These are phyloP conservation scores for Apantesis nais DNA, from an alignment of 2,888 invertebrate species.

Conservation along the genomic window DNA sequence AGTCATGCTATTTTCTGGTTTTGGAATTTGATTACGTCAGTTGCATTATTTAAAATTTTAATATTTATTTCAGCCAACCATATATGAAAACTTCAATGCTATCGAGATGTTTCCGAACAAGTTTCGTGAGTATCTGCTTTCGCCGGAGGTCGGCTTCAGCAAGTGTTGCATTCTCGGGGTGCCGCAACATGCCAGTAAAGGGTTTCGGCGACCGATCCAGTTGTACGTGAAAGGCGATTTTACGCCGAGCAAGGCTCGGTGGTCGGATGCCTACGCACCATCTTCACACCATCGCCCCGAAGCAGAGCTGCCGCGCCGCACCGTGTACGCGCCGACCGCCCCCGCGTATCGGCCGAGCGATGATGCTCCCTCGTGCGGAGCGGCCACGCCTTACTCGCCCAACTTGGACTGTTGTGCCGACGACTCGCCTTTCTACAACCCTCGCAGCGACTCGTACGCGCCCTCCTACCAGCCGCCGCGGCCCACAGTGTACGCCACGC, in stretches of 20 bases:
- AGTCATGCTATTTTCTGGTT: background rate
- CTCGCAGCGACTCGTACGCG: conserved; percentile 81
- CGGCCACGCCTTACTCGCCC: conserved; percentile 82
- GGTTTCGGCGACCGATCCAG: conserved; percentile 94
- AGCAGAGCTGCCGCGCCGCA: conserved; percentile 83
- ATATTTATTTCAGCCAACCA: conserved; percentile 89
- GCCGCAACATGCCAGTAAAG: conserved; percentile 93
- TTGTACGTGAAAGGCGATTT: conserved; percentile 88
- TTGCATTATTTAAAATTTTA: background rate
- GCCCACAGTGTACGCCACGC: conserved; percentile 80
- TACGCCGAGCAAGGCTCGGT: conserved; percentile 87
- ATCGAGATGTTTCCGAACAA: conserved; percentile 96
- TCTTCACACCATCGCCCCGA: conserved; percentile 86
- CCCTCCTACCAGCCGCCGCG: conserved; percentile 82
- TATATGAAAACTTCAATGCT: conserved; percentile 93
- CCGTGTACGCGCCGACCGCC: conserved; percentile 81
- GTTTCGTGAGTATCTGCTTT: conserved; percentile 96
- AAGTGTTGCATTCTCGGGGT: conserved; percentile 94
- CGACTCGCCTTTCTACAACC: conserved; percentile 83
- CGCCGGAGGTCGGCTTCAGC: conserved; percentile 95
- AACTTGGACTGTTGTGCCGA: conserved; percentile 77
- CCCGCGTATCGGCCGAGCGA: conserved; percentile 81
- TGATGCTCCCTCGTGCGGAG: conserved; percentile 82
- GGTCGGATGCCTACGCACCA: conserved; percentile 88
- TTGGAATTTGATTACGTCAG: too few species aligned